Conservation (phyloP, 2,797 vertebrate species). For the Pipistrellus kuhlii region DNA sequence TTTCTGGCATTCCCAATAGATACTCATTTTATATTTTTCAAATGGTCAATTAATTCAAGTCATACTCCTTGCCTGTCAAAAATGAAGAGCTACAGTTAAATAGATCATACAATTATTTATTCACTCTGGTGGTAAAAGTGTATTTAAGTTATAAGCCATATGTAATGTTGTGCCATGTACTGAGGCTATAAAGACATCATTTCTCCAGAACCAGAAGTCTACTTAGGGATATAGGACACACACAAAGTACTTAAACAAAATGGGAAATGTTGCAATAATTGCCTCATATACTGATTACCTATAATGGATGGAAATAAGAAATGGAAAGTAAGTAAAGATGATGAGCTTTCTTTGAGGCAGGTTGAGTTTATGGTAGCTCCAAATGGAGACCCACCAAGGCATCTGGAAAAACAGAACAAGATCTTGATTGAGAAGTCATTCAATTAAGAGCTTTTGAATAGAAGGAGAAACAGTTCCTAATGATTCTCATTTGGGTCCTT, state of each 20-base stretch:
- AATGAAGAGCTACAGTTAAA: conserved; percentile 20
- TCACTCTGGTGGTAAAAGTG: not conserved
- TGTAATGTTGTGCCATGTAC: not conserved
- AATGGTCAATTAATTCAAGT: not conserved
- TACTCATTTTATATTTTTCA: not conserved
- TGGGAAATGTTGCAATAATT: not conserved
- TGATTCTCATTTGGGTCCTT: not conserved
- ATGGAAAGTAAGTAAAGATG: not conserved
- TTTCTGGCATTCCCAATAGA: not conserved
- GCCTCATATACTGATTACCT: not conserved
- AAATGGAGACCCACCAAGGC: not conserved
- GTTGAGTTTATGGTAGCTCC: not conserved
- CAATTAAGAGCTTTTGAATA: not conserved
- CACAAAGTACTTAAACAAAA: not conserved
- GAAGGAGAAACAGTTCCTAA: not conserved
- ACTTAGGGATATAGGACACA: not conserved
- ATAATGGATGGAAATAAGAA: not conserved
- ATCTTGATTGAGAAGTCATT: not conserved
- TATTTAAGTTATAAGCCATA: not conserved
- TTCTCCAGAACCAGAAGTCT: not conserved
- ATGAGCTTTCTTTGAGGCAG: not conserved
- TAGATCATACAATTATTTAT: not conserved
- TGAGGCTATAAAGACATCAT: not conserved
- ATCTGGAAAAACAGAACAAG: not conserved
- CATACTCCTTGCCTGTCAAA: not conserved